Conservation (phyloP, 2,797 vertebrate species). For the Pipistrellus pipistrellus region DNA sequence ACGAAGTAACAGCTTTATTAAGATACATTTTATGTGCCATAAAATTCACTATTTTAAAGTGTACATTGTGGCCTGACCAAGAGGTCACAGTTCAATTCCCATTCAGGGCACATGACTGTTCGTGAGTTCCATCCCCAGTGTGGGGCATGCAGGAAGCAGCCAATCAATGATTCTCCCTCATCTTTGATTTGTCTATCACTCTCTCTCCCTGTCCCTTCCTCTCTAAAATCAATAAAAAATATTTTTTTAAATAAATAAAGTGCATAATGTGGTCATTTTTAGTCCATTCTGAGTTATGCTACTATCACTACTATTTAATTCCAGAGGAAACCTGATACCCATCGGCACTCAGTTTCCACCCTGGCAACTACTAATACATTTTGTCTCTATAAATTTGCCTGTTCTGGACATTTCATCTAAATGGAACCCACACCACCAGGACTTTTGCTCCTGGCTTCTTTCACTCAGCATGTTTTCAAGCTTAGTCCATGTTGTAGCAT, state of each 20-base stretch:
- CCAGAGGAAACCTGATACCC: neutral
- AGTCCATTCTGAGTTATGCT: neutral
- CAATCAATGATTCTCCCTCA: too few species aligned
- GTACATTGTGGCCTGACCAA: neutral
- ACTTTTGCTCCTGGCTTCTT: neutral
- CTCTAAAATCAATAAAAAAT: too few species aligned
- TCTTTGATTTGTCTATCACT: too few species aligned
- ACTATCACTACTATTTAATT: neutral
- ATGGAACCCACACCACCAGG: neutral
- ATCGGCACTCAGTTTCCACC: neutral
- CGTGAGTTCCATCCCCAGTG: too few species aligned
- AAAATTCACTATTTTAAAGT: neutral
- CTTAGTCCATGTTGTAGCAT: neutral
- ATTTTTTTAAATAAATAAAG: neutral
- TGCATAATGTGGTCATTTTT: neutral
- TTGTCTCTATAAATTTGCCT: too few species aligned
- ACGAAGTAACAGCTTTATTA: neutral
- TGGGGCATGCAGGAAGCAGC: too few species aligned
- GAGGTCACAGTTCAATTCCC: too few species aligned
- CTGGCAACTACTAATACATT: neutral
- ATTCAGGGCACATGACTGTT: too few species aligned
- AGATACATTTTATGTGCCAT: neutral
- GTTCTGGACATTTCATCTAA: neutral
- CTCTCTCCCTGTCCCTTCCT: too few species aligned
- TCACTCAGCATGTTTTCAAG: neutral